Evolutionary conservation across 2,888 invertebrate genomes (phyloP), one percentile per base, ranked within the genome.

Genomic region (Ormyrus pomaceus): DNA sequence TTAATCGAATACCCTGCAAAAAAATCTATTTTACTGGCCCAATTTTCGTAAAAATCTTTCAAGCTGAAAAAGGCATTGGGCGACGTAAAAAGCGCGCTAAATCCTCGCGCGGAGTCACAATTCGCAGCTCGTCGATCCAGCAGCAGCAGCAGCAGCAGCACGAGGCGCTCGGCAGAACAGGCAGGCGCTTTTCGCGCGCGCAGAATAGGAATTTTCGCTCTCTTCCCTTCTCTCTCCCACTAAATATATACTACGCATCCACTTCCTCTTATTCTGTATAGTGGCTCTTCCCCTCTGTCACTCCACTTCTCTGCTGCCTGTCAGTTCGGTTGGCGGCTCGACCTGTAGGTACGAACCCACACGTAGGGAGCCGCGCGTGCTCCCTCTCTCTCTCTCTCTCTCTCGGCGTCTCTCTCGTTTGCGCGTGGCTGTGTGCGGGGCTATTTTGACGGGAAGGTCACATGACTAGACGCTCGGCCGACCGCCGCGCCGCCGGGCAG

Each of bases 381-480:
- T 2, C 73, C 6, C 34, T 45, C 58, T 55, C 64, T 19, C 19
- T 19, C 19, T 19, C 19, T 19, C 19, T 1, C 19, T 19, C 64
- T 74, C 51, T n/a, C 58, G 75, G 50, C 34, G 34, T 66, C 58
- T 50, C n/a, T 72, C 61, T 45, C 69, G 50, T 45, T 48, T 62
- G 68, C 58, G 73, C 61, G 74, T 45, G 59, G 34, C 50, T 62
- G 65, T 70, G 80, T 58, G 56, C 62, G 58, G 75, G 93, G 94
- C 94, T 95, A 95, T 95, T 95, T 94, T 95, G 95, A 95, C 95
- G 94, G 95, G 94, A 94, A 95, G 94, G 94, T 94, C 95, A 94
- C 94, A 94, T 94, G 94, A 94, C 93, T 91, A 91, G 92, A 91
- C 91, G 91, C 90, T 91, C 86, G 85, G 86, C 86, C 88, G 87